Evolutionary conservation across 2,888 invertebrate species (phyloP).

Genomic region (Fabriciana adippe): DNA sequence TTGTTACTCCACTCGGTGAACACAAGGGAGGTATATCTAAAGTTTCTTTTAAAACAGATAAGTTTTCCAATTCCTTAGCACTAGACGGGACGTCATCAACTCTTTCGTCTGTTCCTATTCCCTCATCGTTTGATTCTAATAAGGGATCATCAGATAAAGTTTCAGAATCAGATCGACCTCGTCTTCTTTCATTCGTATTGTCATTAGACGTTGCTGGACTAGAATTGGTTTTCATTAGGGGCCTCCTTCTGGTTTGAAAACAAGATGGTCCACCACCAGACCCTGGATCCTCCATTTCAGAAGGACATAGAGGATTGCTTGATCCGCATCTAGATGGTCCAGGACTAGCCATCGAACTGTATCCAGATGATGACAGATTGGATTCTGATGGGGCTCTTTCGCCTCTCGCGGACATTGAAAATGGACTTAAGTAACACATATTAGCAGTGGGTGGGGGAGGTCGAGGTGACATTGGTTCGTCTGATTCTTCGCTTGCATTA

Average conservation of each 20-base stretch:
- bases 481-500: constrained; percentile 90
- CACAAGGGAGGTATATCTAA: constrained; percentile 75
- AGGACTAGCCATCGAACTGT: constrained; percentile 93
- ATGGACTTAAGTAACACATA: constrained; percentile 90
- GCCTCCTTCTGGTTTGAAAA: constrained; percentile 82
- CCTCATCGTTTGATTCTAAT: constrained; percentile 89
- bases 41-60: constrained; percentile 69
- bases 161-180: constrained; percentile 88
- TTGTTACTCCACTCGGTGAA: constrained; percentile 76
- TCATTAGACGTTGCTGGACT: constrained; percentile 72
- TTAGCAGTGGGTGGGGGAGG: constrained; percentile 78
- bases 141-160: constrained; percentile 88
- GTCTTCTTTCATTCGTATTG: constrained; percentile 75
- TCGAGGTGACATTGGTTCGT: constrained; percentile 86
- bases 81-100: constrained; percentile 87
- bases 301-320: constrained; percentile 89
- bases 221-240: constrained; percentile 83
- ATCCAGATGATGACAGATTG: constrained; percentile 91
- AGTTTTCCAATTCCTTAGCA: constrained; percentile 83
- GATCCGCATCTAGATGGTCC: constrained; percentile 92
- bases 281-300: constrained; percentile 88
- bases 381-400: constrained; percentile 91
- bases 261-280: constrained; percentile 80
- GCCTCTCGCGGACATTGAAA: constrained; percentile 87
- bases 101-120: constrained; percentile 89